Evolutionary conservation across 1,140 invertebrate species (phyloP).

Genomic region (Ceratosolen solmsi): DNA sequence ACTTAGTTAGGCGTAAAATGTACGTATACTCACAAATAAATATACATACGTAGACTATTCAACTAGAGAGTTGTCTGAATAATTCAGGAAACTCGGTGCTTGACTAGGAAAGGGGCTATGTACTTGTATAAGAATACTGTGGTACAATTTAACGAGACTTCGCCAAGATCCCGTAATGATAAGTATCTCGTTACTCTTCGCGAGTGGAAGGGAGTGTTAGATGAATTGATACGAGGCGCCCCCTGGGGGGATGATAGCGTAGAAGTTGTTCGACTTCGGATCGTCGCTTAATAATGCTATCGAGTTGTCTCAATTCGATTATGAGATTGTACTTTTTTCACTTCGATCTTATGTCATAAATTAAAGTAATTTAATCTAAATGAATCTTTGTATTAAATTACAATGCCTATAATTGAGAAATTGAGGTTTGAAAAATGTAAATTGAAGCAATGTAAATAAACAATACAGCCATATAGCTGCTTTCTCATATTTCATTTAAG

Average conservation of each 20-base stretch:
- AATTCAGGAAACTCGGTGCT: too few species aligned
- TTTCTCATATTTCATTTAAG: too few species aligned
- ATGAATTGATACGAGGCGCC: slow-evolving; percentile 57
- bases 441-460: too few species aligned
- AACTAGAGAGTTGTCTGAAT: too few species aligned
- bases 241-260: background rate
- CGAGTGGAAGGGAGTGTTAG: slow-evolving; percentile 13
- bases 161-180: slow-evolving; percentile 60
- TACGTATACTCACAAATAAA: too few species aligned
- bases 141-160: slow-evolving; percentile 54
- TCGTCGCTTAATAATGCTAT: background rate
- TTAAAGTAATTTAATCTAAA: background rate
- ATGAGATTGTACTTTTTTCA: background rate
- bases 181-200: slow-evolving; percentile 61
- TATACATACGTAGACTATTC: too few species aligned
- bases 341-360: background rate
- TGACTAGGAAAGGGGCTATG: background rate
- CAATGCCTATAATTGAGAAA: background rate
- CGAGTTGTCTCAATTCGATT: background rate
- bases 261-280: background rate
- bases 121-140: slow-evolving; percentile 53
- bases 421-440: too few species aligned
- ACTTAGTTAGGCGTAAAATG: too few species aligned
- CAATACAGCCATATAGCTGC: too few species aligned
- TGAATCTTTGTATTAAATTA: background rate